Evolutionary conservation across 1,140 invertebrate species (phyloP).

Genomic region (Tachypleus tridentatus): DNA sequence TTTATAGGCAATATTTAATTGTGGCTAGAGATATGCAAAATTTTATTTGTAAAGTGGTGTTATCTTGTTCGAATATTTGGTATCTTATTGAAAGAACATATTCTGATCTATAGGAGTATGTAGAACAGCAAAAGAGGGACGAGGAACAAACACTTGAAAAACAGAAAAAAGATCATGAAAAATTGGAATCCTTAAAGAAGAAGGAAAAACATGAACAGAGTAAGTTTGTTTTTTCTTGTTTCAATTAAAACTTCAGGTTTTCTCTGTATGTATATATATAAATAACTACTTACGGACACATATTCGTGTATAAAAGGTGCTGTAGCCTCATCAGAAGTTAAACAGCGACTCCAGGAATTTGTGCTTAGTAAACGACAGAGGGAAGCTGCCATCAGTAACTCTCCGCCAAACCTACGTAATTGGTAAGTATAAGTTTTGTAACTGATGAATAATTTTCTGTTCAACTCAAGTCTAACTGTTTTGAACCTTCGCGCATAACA

Average conservation of each 20-base stretch:
- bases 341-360: constrained; percentile 84
- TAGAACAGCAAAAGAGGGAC: constrained; percentile 58
- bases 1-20: too few species aligned
- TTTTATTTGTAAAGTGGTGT: too few species aligned
- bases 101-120: constrained; percentile 50
- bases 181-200: constrained; percentile 68
- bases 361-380: constrained; percentile 77
- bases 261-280: neutral
- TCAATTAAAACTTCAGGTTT: constrained; percentile 1
- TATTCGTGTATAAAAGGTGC: constrained; percentile 41
- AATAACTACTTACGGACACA: constrained; percentile 1
- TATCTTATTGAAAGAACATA: too few species aligned
- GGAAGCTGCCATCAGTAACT: constrained; percentile 42
- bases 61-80: too few species aligned
- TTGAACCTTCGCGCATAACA: too few species aligned
- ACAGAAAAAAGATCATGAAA: constrained; percentile 60
- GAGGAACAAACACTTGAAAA: constrained; percentile 42
- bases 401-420: constrained; percentile 56
- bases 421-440: constrained; percentile 44
- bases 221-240: constrained; percentile 22
- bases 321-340: constrained; percentile 87
- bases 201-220: constrained; percentile 89
- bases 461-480: too few species aligned
- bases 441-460: too few species aligned
- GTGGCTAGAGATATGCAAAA: too few species aligned